Base-by-base conservation (phyloP, 2,888 invertebrate species). In the Tachina lurida region DNA sequence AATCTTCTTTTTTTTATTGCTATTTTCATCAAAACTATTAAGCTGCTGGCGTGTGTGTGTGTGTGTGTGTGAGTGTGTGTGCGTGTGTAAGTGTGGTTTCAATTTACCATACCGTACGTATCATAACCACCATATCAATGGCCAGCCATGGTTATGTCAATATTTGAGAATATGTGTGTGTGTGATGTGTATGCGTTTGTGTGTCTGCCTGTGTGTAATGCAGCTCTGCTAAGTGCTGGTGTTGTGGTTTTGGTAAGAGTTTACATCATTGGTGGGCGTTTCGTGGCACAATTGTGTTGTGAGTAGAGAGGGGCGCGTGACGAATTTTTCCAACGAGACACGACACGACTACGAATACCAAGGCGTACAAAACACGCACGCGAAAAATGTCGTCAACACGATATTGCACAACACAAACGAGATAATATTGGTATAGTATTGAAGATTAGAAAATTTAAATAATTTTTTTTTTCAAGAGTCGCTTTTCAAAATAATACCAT, bases 91-190 rank as follows among this genome's bases (percentile, higher is more conserved):
- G 39, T 19, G 39, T 54, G 65, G 65, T 54, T 70, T 52, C 2
- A 43, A 52, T 70, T 76, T 49, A 58, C 73, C 19, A 80, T 52
- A 49, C 49, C 39, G 58, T 19, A 45, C 19, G 67, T 74, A 67
- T 80, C 58, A 67, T 74, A 58, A 67, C 67, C 73, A 74, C 74
- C 41, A 60, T 65, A 80, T 73, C 73, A 67, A 67, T 80, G 56
- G 49, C 73, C 58, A 58, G 58, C 17, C 47, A 47, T 62, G 74
- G 31, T 75, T 54, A 75, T 45, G 67, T 73, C 49, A 74, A 74
- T 67, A 67, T 76, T 63, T 63, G 41, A n/a, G 7, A 54, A 17
- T 41, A 10, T 47, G 41, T 43, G 10, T 41, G 41, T 15, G 10
- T 22, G 1, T 15, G 9, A 1, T 22, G 1, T 15, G 9, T 47